These are phyloP conservation scores for Marasmarcha lunaedactyla DNA, from an alignment of 2,888 invertebrate species.

Conservation along the genomic window DNA sequence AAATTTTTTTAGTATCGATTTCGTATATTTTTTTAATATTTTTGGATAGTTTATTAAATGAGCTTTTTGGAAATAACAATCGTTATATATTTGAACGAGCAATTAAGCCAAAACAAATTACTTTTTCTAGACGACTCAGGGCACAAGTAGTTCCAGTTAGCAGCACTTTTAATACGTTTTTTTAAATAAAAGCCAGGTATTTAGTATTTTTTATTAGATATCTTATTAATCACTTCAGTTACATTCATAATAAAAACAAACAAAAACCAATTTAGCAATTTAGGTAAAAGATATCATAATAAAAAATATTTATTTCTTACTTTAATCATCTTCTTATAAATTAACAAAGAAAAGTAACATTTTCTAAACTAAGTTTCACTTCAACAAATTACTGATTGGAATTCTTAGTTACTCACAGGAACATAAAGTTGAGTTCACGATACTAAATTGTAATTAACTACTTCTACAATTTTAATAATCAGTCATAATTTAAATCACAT, in stretches of 20 bases:
- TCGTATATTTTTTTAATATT: background rate
- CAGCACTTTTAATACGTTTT: background rate
- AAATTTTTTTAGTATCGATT: background rate
- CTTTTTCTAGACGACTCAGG: too few relatives aligned
- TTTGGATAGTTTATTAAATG: background rate
- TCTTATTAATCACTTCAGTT: background rate
- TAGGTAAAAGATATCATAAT: background rate
- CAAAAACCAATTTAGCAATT: background rate
- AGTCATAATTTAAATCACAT: background rate
- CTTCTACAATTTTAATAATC: too few relatives aligned
- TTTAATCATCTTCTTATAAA: too few relatives aligned
- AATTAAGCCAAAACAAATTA: background rate
- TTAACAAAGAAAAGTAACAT: too few relatives aligned
- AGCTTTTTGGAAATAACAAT: background rate
- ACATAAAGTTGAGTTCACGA: background rate
- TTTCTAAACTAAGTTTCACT: background rate
- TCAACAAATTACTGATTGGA: background rate
- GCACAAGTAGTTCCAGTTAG: background rate
- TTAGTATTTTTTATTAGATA: background rate
- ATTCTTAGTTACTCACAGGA: background rate
- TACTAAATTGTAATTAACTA: too few relatives aligned
- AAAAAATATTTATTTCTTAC: background rate
- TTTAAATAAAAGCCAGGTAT: background rate
- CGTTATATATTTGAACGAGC: background rate
- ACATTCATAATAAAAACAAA: too few relatives aligned